These are phyloP conservation scores for Pseudachorutes palmiensis DNA, from an alignment of 1,140 invertebrate species.

Conservation along the genomic window DNA sequence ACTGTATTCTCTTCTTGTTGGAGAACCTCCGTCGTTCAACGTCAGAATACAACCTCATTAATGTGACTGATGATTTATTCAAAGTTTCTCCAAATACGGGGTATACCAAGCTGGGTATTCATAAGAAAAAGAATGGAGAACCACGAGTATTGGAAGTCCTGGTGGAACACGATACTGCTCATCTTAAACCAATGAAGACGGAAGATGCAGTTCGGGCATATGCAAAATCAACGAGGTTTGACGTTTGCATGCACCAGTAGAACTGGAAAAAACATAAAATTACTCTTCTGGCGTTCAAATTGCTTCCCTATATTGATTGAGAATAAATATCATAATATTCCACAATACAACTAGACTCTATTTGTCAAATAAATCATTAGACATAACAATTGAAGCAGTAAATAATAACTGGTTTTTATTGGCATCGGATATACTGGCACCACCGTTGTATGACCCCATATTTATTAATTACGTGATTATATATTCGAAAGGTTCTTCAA, in stretches of 20 bases:
- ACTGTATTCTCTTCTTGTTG: not conserved
- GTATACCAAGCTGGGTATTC: not conserved
- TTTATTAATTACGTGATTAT: no score
- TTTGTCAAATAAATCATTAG: no score
- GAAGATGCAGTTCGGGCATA: not conserved
- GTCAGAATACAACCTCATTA: not conserved
- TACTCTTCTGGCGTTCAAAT: no score
- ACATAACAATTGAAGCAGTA: no score
- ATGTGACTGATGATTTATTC: not conserved
- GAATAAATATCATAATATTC: no score
- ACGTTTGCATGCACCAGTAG: constrained; percentile 1
- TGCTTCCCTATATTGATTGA: no score
- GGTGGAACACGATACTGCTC: not conserved
- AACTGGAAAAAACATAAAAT: no score
- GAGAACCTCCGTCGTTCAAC: not conserved
- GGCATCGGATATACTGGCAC: no score
- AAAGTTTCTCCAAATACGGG: constrained; percentile 3
- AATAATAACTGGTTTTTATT: no score
- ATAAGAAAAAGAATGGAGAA: not conserved
- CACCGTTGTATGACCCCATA: no score
- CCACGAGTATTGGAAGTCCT: not conserved
- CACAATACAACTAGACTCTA: no score
- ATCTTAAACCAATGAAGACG: not conserved
- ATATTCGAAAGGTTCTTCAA: no score
- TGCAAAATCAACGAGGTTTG: not conserved